Evolutionary conservation across 2,113 vertebrate species (phyloP), one percentile per base, ranked within the genome.

Genomic region (Brachypteracias leptosomus): DNA sequence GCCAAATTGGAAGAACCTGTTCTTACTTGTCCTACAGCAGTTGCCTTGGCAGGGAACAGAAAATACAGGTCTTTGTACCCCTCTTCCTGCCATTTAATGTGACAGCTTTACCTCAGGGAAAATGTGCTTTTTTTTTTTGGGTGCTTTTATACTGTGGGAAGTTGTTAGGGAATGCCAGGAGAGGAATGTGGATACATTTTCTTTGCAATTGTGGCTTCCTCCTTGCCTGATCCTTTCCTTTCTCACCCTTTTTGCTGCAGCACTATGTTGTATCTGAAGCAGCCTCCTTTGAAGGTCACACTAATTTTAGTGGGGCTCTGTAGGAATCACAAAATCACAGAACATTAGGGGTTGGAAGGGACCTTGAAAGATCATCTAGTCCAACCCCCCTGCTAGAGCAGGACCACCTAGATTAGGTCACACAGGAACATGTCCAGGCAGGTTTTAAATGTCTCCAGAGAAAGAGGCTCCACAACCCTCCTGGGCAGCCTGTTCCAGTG

Each of bases 101-200:
- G 36, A n/a, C 51, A 54, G 49, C 55, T 78, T 90, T 66, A 81
- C 61, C 20, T 58, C 18, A 10, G 61, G 78, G 31, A 35, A 74
- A 71, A 87, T 25, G 13, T 36, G 9, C 9, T 29, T 51, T 61
- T 29, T 61, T 29, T 29, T 44, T 47, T 22, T 24, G 6, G 20
- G 17, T 46, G 16, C 35, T 80, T 93, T 89, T 80, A 6, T 59
- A 15, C 19, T 20, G 52, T 44, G 38, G 17, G 80, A 67, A 44
- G 14, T 16, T 85, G 35, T 62, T 31, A 33, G 40, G 36, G 33
- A 77, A 35, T 1, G 5, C 28, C 65, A 78, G 59, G 51, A 66
- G 65, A 57, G 24, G 44, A 89, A 36, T 2, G 0, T 0, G 0
- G 15, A 51, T 51, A 29, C 4, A 1, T 28, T 58, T 83, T 42